Percentiles rank a stretch among this genome's conserved stretches.
phyloP scores from a whole-genome alignment of 2,888 invertebrate species.

The Ormyrus labotus region DNA sequence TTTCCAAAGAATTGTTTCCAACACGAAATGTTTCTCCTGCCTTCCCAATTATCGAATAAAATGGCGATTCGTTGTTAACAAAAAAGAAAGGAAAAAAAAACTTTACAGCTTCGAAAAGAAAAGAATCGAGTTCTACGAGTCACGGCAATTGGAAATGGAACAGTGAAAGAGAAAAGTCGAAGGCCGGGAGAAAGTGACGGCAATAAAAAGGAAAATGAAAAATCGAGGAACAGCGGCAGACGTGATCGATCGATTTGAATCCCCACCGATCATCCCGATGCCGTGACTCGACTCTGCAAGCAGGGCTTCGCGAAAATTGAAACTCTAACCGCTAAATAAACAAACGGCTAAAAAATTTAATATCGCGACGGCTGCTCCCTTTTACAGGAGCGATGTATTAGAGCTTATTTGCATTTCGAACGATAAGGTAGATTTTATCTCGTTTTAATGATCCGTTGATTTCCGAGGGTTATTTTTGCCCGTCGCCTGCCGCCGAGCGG shows the following conservation, averaged over 20 bases:
- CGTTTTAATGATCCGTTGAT: no score
- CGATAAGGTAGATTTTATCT: no score
- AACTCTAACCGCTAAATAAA: neutral
- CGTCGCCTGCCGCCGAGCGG: no score
- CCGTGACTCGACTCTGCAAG: slow-evolving; percentile 37
- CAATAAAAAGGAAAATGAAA: slow-evolving; percentile 28
- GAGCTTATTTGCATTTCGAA: neutral
- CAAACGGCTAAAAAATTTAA: slow-evolving; percentile 41
- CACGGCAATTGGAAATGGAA: slow-evolving; percentile 26
- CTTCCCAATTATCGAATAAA: no score
- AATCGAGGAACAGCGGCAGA: slow-evolving; percentile 6
- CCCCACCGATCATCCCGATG: slow-evolving; percentile 3
- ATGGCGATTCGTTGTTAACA: no score
- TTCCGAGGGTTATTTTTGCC: no score
- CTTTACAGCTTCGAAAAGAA: slow-evolving; percentile 33
- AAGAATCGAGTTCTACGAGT: slow-evolving; percentile 8
- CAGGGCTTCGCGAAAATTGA: neutral
- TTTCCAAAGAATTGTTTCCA: no score
- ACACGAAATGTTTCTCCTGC: no score
- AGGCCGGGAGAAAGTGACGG: slow-evolving; percentile 48
- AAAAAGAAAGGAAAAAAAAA: neutral
- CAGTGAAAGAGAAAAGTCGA: slow-evolving; percentile 39
- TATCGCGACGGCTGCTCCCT: slow-evolving; percentile 25
- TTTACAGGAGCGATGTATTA: neutral
- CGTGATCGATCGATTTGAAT: slow-evolving; percentile 41